phyloP scores from a whole-genome alignment of 2,113 vertebrate genomes.

The Dasyprocta punctata region DNA sequence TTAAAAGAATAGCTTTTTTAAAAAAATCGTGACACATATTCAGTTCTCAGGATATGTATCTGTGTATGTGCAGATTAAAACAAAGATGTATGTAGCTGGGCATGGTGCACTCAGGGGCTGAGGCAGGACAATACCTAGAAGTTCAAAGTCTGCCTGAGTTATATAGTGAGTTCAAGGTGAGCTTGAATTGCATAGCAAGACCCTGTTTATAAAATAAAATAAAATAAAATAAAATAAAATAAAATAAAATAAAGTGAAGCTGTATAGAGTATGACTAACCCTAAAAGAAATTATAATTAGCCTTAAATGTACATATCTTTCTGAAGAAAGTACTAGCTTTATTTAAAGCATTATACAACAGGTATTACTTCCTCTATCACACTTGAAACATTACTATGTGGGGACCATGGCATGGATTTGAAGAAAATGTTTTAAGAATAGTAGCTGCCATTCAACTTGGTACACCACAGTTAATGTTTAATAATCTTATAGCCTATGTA shows the following conservation, averaged over 20 bases:
- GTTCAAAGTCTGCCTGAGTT: neutral
- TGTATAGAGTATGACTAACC: neutral
- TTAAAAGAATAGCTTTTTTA: neutral
- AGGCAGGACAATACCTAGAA: neutral
- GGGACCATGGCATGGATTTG: neutral
- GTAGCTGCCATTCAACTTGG: neutral
- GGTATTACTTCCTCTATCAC: neutral
- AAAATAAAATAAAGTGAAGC: neutral
- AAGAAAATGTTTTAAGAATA: neutral
- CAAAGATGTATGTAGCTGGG: neutral
- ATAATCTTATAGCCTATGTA: neutral
- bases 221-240: no score
- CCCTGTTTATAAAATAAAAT: neutral
- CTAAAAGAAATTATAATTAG: slow-evolving; percentile 20
- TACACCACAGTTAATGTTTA: neutral
- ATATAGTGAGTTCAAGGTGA: neutral
- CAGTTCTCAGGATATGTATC: neutral
- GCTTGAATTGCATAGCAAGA: neutral
- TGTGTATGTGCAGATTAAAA: neutral
- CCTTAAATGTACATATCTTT: neutral
- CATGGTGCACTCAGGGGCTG: neutral
- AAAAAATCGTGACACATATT: neutral
- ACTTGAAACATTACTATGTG: neutral
- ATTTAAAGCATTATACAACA: neutral
- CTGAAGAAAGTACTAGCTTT: neutral